Conservation (phyloP, 92 coral and sea anemone species). For the Blastomussa wellsi region DNA sequence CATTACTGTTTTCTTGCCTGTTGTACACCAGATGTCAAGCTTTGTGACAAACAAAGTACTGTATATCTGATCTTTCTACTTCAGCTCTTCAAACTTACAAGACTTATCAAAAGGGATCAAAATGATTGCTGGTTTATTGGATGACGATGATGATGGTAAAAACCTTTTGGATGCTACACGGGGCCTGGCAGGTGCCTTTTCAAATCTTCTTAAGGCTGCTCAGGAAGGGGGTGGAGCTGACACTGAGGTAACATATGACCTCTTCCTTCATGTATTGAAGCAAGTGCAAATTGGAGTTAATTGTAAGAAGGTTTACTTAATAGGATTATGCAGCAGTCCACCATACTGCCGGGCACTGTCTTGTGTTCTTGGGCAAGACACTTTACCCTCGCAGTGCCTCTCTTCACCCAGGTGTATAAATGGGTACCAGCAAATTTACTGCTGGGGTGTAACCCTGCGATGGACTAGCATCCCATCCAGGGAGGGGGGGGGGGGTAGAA, state of each 20-base stretch:
- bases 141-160: constrained; percentile 86
- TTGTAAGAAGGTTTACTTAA: neutral
- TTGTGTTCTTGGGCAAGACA: too few species aligned
- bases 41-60: neutral
- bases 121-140: constrained; percentile 96
- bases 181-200: constrained; percentile 92
- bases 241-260: constrained; percentile 67
- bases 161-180: constrained; percentile 89
- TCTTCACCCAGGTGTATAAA: too few species aligned
- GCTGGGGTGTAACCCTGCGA: too few species aligned
- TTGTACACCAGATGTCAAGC: neutral
- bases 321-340: too few species aligned
- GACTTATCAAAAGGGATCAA: constrained; percentile 95
- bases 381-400: too few species aligned
- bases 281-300: neutral
- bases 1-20: neutral
- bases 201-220: constrained; percentile 90
- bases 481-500: too few species aligned
- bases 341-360: too few species aligned
- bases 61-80: too few species aligned
- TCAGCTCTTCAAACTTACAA: constrained; percentile 90
- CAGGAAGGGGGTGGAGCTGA: constrained; percentile 86
- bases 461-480: too few species aligned
- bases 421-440: too few species aligned
- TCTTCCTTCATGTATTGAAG: neutral